Conservation (phyloP, 2,113 vertebrate genomes). For the rabbit (Oryctolagus cuniculus) region DNA sequence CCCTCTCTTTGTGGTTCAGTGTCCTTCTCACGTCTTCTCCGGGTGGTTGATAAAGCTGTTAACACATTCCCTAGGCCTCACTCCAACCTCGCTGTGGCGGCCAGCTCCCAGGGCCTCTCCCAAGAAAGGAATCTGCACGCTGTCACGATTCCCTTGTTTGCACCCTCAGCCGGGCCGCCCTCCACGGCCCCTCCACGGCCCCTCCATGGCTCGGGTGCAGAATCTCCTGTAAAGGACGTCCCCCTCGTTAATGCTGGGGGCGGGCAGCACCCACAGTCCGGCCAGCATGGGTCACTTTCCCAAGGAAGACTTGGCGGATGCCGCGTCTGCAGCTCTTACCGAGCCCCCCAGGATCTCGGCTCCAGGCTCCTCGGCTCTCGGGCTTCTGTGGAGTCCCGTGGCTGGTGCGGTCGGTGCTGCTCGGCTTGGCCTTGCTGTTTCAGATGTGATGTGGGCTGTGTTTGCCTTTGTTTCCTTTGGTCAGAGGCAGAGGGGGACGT, state of each 20-base stretch:
- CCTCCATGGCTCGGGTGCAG: neutral
- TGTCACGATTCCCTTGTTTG: neutral
- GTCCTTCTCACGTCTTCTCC: conserved; percentile 46
- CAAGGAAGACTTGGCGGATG: conserved; percentile 68
- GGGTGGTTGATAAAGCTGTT: conserved; percentile 42
- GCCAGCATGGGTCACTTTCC: conserved; percentile 83
- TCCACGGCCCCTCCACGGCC: neutral
- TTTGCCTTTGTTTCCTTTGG: conserved; percentile 22
- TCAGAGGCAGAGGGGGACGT: neutral
- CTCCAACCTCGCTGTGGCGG: fast-evolving
- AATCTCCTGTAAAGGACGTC: too few species aligned
- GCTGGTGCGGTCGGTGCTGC: neutral
- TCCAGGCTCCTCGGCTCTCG: conserved; percentile 65
- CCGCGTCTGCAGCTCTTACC: neutral
- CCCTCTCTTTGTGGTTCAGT: conserved; percentile 25
- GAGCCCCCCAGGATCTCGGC: conserved; percentile 44
- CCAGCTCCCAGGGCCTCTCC: neutral
- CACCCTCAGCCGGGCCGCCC: neutral
- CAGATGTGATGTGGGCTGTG: neutral
- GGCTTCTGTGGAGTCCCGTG: neutral
- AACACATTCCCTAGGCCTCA: neutral
- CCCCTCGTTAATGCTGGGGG: conserved; percentile 54
- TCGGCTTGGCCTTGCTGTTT: neutral
- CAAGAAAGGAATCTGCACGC: neutral
- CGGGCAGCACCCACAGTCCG: conserved; percentile 66